These are phyloP conservation scores for Oscheius sp. DNA, from an alignment of 1,140 invertebrate species.

Conservation along the genomic window DNA sequence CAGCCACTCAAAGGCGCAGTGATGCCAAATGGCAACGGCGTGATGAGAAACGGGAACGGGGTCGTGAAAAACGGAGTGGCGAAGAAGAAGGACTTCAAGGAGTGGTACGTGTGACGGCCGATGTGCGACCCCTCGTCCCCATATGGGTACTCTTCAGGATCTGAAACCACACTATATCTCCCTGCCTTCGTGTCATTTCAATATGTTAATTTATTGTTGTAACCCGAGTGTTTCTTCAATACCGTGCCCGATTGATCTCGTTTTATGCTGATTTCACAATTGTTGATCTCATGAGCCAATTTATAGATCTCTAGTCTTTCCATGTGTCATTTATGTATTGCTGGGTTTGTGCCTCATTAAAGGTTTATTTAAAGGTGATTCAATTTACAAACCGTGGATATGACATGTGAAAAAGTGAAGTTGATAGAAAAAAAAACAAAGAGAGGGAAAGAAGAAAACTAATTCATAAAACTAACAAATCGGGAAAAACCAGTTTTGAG, in stretches of 20 bases:
- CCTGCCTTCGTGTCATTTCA: background rate
- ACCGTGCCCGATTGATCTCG: too few species aligned
- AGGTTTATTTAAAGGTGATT: conserved; percentile 6
- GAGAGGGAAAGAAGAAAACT: too few species aligned
- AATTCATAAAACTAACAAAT: too few species aligned
- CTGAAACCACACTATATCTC: background rate
- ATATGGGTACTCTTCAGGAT: conserved; percentile 5
- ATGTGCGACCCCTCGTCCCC: background rate
- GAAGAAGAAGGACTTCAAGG: conserved; percentile 53
- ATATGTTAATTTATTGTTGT: too few species aligned
- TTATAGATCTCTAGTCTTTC: background rate
- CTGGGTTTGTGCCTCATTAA: background rate
- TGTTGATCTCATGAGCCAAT: background rate
- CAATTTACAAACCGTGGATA: too few species aligned
- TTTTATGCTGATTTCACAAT: background rate
- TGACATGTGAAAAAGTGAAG: too few species aligned
- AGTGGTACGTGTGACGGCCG: conserved; percentile 51
- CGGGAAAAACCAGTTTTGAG: too few species aligned
- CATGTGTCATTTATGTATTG: background rate
- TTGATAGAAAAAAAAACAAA: too few species aligned
- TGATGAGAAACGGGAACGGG: conserved; percentile 36
- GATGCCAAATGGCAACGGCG: conserved; percentile 38
- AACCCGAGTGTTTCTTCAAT: too few species aligned
- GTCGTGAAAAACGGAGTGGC: conserved; percentile 34
- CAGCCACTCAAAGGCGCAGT: conserved; percentile 45